Conservation (phyloP, 2,888 invertebrate species). For the Troides oblongomaculatus region DNA sequence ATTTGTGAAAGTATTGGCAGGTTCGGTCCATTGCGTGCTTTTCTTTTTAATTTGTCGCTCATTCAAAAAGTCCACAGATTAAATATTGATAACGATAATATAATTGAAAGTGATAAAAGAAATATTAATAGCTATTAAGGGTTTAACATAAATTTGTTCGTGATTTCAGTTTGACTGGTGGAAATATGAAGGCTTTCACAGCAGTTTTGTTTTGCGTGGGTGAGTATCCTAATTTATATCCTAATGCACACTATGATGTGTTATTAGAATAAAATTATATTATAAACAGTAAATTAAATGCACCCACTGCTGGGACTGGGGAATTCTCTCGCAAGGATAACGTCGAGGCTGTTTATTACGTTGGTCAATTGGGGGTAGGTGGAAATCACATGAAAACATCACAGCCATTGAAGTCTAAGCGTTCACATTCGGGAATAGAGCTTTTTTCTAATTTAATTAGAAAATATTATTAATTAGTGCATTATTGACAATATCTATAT, state of each 20-base stretch:
- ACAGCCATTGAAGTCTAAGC: too few species aligned
- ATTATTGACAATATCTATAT: too few species aligned
- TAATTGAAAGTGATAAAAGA: neutral
- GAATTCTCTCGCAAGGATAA: too few species aligned
- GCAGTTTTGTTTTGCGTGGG: slow-evolving; percentile 63
- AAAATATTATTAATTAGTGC: too few species aligned
- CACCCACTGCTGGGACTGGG: too few species aligned
- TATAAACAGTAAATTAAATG: neutral
- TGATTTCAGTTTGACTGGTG: slow-evolving; percentile 73
- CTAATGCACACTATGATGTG: neutral
- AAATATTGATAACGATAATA: too few species aligned
- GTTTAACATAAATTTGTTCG: slow-evolving; percentile 36
- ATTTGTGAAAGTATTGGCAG: slow-evolving; percentile 72
- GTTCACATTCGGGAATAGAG: too few species aligned
- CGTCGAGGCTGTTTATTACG: too few species aligned
- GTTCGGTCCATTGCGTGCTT: slow-evolving; percentile 41
- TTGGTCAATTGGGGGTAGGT: too few species aligned
- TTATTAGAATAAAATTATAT: neutral
- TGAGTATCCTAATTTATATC: slow-evolving; percentile 45
- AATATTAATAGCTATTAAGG: slow-evolving; percentile 31
- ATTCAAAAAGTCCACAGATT: neutral
- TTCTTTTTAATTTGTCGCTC: slow-evolving; percentile 4
- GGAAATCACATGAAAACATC: too few species aligned
- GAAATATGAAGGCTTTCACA: slow-evolving; percentile 61
- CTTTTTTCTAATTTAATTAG: too few species aligned